A percentile compares a stretch with the other conserved stretches of the same genome.
These are phyloP conservation scores for Himantopus leucocephalus DNA, from an alignment of 2,113 vertebrate species.

Conservation along the genomic window DNA sequence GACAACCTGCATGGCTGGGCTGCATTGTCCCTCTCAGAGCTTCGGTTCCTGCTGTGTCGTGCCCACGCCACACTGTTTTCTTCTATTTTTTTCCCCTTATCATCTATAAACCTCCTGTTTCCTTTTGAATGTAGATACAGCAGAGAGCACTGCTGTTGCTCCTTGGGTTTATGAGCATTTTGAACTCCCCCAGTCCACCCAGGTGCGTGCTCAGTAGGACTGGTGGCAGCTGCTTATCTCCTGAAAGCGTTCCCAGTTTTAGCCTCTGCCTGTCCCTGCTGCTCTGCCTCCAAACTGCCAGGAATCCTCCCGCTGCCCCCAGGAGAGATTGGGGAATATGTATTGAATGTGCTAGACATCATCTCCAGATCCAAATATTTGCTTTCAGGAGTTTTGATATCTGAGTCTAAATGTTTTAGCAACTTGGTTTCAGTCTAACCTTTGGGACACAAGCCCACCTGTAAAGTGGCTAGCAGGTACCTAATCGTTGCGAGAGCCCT, in stretches of 20 bases:
- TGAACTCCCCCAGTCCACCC: background rate
- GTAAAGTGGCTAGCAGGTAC: background rate
- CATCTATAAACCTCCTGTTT: background rate
- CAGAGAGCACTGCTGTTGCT: background rate
- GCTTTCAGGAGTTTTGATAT: background rate
- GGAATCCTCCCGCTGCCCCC: background rate
- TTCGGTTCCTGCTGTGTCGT: background rate
- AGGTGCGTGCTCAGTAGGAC: background rate
- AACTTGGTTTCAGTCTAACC: background rate
- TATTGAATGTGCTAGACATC: background rate
- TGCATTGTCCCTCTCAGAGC: background rate
- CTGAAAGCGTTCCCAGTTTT: background rate
- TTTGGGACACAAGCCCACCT: background rate
- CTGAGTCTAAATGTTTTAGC: background rate
- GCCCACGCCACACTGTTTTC: background rate
- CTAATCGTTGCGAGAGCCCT: background rate
- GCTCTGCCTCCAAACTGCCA: background rate
- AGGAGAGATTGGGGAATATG: fast-evolving
- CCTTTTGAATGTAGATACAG: background rate
- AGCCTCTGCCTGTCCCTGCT: background rate
- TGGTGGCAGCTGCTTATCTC: background rate
- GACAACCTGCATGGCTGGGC: background rate
- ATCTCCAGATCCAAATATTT: background rate
- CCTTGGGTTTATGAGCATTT: background rate
- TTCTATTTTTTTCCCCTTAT: background rate